phyloP scores from a whole-genome alignment of 2,888 invertebrate species.

The Punctoribates punctum region DNA sequence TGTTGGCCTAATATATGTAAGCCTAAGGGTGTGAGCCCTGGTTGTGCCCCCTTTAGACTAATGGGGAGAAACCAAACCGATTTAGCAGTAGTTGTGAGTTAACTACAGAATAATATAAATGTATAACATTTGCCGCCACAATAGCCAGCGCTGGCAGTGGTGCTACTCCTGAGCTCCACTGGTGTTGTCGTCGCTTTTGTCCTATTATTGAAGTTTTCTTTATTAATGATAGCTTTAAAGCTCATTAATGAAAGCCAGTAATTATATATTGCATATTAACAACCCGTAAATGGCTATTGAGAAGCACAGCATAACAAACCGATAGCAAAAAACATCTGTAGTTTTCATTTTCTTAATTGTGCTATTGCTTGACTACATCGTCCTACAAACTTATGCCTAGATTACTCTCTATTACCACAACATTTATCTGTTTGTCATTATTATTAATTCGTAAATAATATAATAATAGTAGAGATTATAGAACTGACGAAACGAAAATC shows the following conservation, averaged over 20 bases:
- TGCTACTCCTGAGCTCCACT: neutral
- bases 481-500: slow-evolving; percentile 7
- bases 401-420: slow-evolving; percentile 1
- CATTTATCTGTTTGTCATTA: slow-evolving; percentile 12
- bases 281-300: slow-evolving; percentile 24
- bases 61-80: slow-evolving; percentile 27
- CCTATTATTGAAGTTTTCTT: slow-evolving; percentile 15
- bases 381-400: neutral
- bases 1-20: slow-evolving; percentile 23
- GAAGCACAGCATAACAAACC: slow-evolving; percentile 3
- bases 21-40: neutral
- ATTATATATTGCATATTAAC: slow-evolving; percentile 19
- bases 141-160: neutral
- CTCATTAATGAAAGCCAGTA: slow-evolving; percentile 31
- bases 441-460: slow-evolving; percentile 13
- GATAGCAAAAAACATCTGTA: slow-evolving; percentile 23
- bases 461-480: slow-evolving; percentile 27
- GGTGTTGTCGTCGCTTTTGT: neutral
- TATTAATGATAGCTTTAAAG: slow-evolving; percentile 32
- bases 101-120: neutral
- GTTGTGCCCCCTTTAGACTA: neutral
- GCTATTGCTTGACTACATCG: slow-evolving; percentile 1
- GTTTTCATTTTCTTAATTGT: slow-evolving; percentile 22
- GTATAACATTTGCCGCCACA: slow-evolving; percentile 17
- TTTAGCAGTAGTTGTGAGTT: slow-evolving; percentile 9